Evolutionary conservation across 35 echinoderm and acorn worm genomes (phyloP), one percentile per base, ranked within the genome.

Genomic region (Chiridota heheva): DNA sequence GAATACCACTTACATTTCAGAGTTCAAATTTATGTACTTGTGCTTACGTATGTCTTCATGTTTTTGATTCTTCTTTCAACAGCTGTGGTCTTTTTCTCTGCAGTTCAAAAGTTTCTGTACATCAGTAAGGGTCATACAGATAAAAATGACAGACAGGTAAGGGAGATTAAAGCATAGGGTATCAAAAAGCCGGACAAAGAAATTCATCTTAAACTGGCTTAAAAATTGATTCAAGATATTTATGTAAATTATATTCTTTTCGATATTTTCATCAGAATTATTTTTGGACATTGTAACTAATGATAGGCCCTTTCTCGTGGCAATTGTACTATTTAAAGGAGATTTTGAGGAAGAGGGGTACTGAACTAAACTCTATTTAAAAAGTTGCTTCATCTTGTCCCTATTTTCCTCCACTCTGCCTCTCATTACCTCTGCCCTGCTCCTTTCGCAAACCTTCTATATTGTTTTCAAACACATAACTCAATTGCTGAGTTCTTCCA

Each of bases 81-180:
- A 96, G 91, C 91, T 80, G 42, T 73, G 53, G 73, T 77, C 29
- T 76, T 81, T 26, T 96, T 79, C 40, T 20, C 12, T 18, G 91
- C 91, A 58, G 45, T 89, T 70, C 73, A 89, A 59, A 85, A 78
- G 34, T 96, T 89, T 30, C 81, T 89, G 18, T 86, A 62, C 67
- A 68, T 96, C 13, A 78, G 57, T 36, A 78, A 55, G 40, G 74
- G 76, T 37, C 53, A 89, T 28, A 85, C 72, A 56, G 34, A 33
- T 29, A 22, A 24, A 46, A 47, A 74, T 74, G 91, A 96, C 34
- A 67, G 42, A 40, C 41, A 94, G 91, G 90, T 93, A 78, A 77
- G 18, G 0, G 20, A 44, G 46, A 37, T 35, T 26, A 13, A 77
- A 20, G 18, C 44, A 22, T 5, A 5, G 28, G 22, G 38, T 16